Percentiles rank a stretch among this genome's conserved stretches.
Conservation (phyloP, 2,797 vertebrate genomes). For the Sebastiscus albofasciatus region DNA sequence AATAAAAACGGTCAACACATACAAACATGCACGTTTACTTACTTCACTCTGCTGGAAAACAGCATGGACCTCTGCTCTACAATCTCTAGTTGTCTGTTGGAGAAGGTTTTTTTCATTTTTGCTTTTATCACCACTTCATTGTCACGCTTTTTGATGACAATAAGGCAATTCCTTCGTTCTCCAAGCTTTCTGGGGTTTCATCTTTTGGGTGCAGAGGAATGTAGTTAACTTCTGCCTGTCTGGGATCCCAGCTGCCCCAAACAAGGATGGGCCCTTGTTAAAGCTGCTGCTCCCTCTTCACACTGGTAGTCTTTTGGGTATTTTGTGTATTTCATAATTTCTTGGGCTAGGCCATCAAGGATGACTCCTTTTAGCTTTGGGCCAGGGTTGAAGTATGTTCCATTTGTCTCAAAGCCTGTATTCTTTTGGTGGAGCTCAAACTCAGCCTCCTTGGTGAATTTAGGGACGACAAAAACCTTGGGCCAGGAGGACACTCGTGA, state of each 20-base stretch:
- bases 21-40: too few relatives aligned
- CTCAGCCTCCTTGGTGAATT: conserved; percentile 15
- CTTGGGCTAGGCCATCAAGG: conserved; percentile 38
- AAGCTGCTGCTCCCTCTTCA: conserved; percentile 50
- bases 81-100: too few relatives aligned
- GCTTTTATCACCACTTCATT: too few relatives aligned
- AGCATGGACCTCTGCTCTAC: too few relatives aligned
- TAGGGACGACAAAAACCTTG: too few relatives aligned
- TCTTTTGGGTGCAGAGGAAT: too few relatives aligned
- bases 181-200: too few relatives aligned
- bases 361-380: conserved; percentile 39
- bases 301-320: conserved; percentile 44
- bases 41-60: too few relatives aligned
- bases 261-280: conserved; percentile 43
- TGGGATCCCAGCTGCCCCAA: conserved; percentile 44
- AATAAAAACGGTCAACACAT: too few relatives aligned
- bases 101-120: too few relatives aligned
- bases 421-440: background rate
- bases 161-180: too few relatives aligned
- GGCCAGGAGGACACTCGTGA: conserved; percentile 4
- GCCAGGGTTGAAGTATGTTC: background rate
- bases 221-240: background rate
- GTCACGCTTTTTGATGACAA: too few relatives aligned
- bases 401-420: conserved; percentile 18
- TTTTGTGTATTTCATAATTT: conserved; percentile 51